A percentile compares a stretch with the other conserved stretches of the same genome.
Evolutionary conservation across 2,797 vertebrate species (phyloP).

Genomic region (Tolypeutes matacus): DNA sequence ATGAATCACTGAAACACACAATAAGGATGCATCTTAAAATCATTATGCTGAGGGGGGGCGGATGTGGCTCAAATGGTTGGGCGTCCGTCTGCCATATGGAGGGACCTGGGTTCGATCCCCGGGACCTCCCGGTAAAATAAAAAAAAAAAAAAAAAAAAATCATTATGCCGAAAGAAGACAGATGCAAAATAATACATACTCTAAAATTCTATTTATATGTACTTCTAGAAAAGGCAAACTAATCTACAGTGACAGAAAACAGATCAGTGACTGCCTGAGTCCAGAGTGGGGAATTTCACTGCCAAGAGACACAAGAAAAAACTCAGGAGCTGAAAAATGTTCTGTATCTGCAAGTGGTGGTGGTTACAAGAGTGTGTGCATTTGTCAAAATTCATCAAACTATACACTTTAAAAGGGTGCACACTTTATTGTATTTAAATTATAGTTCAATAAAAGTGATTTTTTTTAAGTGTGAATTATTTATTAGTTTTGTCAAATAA

Average conservation of each 20-base stretch:
- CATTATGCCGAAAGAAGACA: too few species aligned
- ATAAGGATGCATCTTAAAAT: not conserved
- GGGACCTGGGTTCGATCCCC: too few species aligned
- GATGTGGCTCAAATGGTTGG: too few species aligned
- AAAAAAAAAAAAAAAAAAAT: too few species aligned
- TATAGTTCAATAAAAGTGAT: not conserved
- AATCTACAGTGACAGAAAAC: not conserved
- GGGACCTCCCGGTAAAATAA: too few species aligned
- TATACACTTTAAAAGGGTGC: not conserved
- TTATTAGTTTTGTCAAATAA: too few species aligned
- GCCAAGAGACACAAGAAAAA: not conserved
- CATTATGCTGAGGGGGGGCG: not conserved
- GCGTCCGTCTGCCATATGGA: too few species aligned
- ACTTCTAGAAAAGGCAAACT: too few species aligned
- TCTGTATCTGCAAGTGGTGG: not conserved
- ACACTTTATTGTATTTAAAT: slow-evolving; percentile 4
- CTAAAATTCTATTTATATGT: not conserved
- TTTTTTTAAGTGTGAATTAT: too few species aligned
- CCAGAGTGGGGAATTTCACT: not conserved
- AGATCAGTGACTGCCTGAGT: not conserved
- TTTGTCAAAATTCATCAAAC: not conserved
- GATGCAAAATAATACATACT: not conserved
- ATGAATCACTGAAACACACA: not conserved
- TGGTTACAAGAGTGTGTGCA: not conserved
- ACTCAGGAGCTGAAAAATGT: not conserved